A percentile compares a stretch with the other conserved stretches of the same genome.
These are phyloP conservation scores for Hetaerina titia DNA, from an alignment of 2,888 invertebrate species.

Conservation along the genomic window DNA sequence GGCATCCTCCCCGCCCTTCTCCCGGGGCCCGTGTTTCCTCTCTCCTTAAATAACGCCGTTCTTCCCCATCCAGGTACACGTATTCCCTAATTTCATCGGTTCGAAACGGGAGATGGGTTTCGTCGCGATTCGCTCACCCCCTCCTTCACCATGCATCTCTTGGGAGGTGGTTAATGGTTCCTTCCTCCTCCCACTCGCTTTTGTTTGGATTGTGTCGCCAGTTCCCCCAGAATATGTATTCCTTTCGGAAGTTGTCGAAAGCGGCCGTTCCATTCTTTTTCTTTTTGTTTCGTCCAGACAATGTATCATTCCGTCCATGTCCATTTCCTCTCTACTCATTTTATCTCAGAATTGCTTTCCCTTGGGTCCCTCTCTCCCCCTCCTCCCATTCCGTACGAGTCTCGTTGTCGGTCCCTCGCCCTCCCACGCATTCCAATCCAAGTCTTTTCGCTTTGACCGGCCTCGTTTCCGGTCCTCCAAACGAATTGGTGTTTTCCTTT, in stretches of 20 bases:
- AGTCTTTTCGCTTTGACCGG: not conserved
- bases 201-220: not conserved
- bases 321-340: not conserved
- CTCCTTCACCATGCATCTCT: not conserved
- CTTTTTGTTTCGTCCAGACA: not conserved
- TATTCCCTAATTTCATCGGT: too few relatives aligned
- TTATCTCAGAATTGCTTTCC: not conserved
- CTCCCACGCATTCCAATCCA: not conserved
- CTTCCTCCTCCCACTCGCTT: not conserved
- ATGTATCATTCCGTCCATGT: not conserved
- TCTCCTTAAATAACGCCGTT: too few relatives aligned
- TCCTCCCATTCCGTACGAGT: not conserved
- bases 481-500: not conserved
- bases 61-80: too few relatives aligned
- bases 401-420: not conserved
- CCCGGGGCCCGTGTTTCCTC: not conserved
- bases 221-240: not conserved
- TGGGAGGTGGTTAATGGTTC: not conserved
- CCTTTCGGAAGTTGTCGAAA: conserved; percentile 8
- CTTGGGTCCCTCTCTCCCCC: not conserved
- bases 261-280: not conserved
- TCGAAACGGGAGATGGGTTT: not conserved
- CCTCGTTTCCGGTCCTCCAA: not conserved
- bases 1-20: not conserved
- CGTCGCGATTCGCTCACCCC: not conserved